Base-by-base conservation (phyloP, 2,888 invertebrate species). In the Leptothorax acervorum region DNA sequence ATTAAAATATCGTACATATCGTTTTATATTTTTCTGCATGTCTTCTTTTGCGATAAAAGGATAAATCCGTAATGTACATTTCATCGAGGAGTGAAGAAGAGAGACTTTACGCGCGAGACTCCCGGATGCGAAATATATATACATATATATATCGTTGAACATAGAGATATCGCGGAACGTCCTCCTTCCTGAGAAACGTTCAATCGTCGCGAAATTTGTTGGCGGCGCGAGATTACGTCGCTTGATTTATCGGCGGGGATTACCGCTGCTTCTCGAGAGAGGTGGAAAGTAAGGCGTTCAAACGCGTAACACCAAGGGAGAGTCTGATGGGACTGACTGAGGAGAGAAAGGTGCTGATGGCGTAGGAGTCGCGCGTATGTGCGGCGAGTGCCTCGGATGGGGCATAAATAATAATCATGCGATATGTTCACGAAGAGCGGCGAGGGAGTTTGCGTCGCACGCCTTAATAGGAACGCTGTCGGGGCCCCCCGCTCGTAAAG, bases 181-280 rank as follows among this genome's bases (percentile, higher is more conserved):
- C 53, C 68, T 76, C 73, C 39, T 66, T 73, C 42, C 63, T 62
- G 70, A 79, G 85, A 82, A 86, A 81, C 84, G 86, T 85, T 88
- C 87, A 88, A 90, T 91, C 90, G 88, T 76, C 88, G 74, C 79
- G 86, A 85, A 90, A 91, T 90, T 87, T 86, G 85, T 86, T 86
- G 86, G 85, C 70, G 81, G 55, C 76, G 74, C 87, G 84, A 90
- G 89, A 91, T 91, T 91, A 91, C 89, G 84, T 81, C 85, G 83
- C 85, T 83, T 90, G 91, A 92, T 91, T 92, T 91, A 91, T 92
- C 88, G 88, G 79, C 86, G 88, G 79, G 87, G 87, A 89, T 88
- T 88, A 88, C 79, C 78, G 83, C 71, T 62, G 55, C 70, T 85
- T 84, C 86, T 83, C 84, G 66, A 78, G 81, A 66, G 57, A 23